phyloP scores from a whole-genome alignment of 1,140 invertebrate genomes.

The Rhopalosiphum maidis region DNA sequence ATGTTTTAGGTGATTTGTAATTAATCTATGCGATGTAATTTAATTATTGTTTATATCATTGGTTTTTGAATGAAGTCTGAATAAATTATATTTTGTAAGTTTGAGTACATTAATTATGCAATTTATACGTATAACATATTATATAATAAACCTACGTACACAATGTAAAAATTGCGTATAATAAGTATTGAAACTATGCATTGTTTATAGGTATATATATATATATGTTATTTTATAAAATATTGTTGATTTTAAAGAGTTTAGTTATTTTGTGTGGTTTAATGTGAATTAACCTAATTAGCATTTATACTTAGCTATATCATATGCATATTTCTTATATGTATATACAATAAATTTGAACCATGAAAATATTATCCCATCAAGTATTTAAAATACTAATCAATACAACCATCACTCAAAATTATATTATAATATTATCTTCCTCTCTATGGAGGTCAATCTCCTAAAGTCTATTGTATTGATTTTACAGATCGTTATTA shows the following conservation, averaged over 20 bases:
- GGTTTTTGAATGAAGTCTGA: not conserved
- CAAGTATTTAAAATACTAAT: not conserved
- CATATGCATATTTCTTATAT: too few species aligned
- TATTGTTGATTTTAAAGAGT: too few species aligned
- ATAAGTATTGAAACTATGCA: not conserved
- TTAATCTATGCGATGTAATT: not conserved
- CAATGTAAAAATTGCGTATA: not conserved
- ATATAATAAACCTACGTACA: too few species aligned
- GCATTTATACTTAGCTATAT: not conserved
- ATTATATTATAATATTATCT: not conserved
- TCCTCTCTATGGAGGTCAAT: not conserved
- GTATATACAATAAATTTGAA: not conserved
- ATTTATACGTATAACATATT: not conserved
- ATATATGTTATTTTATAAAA: too few species aligned
- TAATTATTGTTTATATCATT: not conserved
- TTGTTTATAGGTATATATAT: not conserved
- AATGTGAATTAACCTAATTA: not conserved
- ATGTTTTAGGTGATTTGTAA: not conserved
- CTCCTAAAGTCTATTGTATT: not conserved
- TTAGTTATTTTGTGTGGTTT: not conserved
- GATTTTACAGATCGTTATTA: not conserved
- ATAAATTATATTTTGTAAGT: not conserved
- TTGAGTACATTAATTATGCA: not conserved
- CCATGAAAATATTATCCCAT: not conserved
- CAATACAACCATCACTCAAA: not conserved